A percentile compares a stretch with the other conserved stretches of the same genome.
These are phyloP conservation scores for Tyrophagus putrescentiae DNA, from an alignment of 1,140 invertebrate genomes.

Conservation along the genomic window DNA sequence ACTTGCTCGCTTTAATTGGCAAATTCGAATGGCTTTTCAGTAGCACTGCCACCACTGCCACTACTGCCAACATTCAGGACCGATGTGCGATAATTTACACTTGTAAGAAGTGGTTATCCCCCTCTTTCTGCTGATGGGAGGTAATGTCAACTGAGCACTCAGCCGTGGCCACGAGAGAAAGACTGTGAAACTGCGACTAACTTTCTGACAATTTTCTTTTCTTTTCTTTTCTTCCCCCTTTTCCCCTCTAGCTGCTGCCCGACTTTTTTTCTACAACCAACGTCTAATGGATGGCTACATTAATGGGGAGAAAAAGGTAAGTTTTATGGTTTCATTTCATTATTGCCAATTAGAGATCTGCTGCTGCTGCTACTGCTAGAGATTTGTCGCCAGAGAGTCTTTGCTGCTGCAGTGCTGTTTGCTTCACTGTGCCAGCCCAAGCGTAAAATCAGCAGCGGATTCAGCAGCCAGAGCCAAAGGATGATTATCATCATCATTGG, in stretches of 20 bases:
- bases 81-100: constrained; percentile 13
- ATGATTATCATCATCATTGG: constrained; percentile 5
- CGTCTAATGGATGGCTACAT: neutral
- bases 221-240: neutral
- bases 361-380: neutral
- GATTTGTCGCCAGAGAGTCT: constrained; percentile 2
- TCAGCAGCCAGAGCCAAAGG: no score
- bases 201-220: neutral
- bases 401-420: neutral
- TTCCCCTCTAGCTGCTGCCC: no score
- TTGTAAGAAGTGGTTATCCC: neutral
- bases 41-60: no score
- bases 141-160: neutral
- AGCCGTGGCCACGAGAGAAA: neutral
- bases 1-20: no score
- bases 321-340: constrained; percentile 5
- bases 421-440: neutral
- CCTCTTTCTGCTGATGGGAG: neutral
- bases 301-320: constrained; percentile 1
- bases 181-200: constrained; percentile 1
- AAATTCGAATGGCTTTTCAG: no score
- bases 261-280: no score
- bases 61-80: neutral
- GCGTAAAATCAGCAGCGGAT: constrained; percentile 14
- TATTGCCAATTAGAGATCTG: constrained; percentile 10